Evolutionary conservation across 2,797 vertebrate genomes (phyloP).

Genomic region (Chelonia mydas): DNA sequence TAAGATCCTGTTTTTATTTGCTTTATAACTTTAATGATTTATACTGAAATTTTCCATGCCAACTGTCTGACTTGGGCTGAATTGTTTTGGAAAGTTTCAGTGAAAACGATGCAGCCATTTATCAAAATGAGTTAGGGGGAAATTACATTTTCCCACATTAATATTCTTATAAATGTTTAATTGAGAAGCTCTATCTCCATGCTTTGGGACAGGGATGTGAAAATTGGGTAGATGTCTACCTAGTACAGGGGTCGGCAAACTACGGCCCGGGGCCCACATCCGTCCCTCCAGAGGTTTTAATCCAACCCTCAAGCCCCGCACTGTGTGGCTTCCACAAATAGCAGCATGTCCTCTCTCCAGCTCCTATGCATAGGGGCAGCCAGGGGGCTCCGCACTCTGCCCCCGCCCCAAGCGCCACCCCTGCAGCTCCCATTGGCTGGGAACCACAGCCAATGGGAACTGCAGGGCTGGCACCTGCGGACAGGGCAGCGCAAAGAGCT

Average conservation of each 20-base stretch:
- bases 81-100: background rate
- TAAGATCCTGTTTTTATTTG: background rate
- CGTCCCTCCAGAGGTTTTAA: too few species aligned
- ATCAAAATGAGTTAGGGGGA: background rate
- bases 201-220: background rate
- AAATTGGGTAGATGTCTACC: background rate
- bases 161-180: background rate
- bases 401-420: too few species aligned
- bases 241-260: background rate
- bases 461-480: too few species aligned
- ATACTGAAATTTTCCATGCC: background rate
- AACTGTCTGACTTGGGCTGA: background rate
- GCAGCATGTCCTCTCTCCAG: too few species aligned
- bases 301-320: too few species aligned
- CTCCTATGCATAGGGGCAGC: too few species aligned
- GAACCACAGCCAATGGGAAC: too few species aligned
- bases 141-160: background rate
- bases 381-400: too few species aligned
- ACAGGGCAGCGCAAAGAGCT: too few species aligned
- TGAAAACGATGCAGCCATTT: background rate
- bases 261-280: too few species aligned
- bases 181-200: background rate
- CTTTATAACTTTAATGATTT: background rate
- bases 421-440: too few species aligned
- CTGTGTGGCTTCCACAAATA: too few species aligned